These are phyloP conservation scores for Rhea americana DNA, from an alignment of 2,113 vertebrate species.

Conservation along the genomic window DNA sequence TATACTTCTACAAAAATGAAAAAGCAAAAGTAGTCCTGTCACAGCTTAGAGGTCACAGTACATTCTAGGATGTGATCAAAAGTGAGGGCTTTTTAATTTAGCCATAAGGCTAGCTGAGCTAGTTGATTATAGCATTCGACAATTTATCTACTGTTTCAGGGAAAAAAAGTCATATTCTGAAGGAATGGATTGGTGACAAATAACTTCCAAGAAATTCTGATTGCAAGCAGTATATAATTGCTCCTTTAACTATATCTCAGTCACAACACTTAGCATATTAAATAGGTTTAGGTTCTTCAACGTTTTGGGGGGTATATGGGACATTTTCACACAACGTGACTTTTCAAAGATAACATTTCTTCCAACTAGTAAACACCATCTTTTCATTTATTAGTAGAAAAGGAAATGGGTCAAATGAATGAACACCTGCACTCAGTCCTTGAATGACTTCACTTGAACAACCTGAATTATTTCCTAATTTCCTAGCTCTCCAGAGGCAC, in stretches of 20 bases:
- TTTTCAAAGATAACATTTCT: background rate
- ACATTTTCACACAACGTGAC: background rate
- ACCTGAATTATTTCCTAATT: background rate
- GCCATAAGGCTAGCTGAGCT: slow-evolving; percentile 17
- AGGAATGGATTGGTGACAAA: slow-evolving; percentile 28
- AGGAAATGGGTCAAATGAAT: background rate
- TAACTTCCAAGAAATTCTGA: slow-evolving; percentile 12
- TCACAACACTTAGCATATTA: background rate
- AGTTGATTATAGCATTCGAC: slow-evolving; percentile 61
- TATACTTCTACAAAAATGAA: slow-evolving; percentile 48
- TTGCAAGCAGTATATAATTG: background rate
- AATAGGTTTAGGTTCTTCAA: background rate
- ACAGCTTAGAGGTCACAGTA: slow-evolving; percentile 41
- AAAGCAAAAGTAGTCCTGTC: slow-evolving; percentile 43
- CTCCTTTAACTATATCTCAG: background rate
- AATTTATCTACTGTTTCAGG: slow-evolving; percentile 41
- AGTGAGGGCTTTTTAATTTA: slow-evolving; percentile 65
- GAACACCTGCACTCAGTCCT: background rate
- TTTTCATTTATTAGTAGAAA: background rate
- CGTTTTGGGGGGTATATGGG: background rate
- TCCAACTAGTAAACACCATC: background rate
- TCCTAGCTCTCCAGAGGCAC: background rate
- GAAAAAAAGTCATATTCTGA: slow-evolving; percentile 43
- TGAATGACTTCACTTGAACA: background rate
- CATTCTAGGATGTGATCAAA: slow-evolving; percentile 47